Evolutionary conservation across 2,888 invertebrate species (phyloP), one percentile per base, ranked within the genome.

Genomic region (Actias luna): DNA sequence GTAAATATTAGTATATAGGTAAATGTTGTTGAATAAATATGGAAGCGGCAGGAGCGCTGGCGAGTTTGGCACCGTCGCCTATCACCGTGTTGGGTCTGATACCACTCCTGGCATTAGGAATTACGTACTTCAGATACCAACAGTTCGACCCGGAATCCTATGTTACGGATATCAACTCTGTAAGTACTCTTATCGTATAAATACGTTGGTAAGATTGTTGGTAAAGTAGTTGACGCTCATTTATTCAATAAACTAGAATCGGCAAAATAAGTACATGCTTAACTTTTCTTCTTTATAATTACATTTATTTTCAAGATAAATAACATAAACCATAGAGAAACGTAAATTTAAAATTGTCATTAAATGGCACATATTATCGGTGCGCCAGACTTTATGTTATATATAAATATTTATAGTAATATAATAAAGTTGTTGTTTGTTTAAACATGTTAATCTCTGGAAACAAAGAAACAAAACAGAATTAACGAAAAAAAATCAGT

Each of bases 131-230:
- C 93, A 94, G 95, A 79, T 97, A 97, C 92, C 94, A 95, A 83
- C 94, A 94, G 78, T 93, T 95, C 77, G 98, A 98, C 89, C 97
- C 97, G 66, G 98, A 98, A 87, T 95, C 95, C 33, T 95, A 95
- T 81, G 94, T 96, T 63, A 93, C 94, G 72, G 95, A 97, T 83
- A 94, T 95, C 65, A 93, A 93, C 85, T 91, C 94, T 92, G 97
- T 97, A 90, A 94, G 94, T 93, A 14, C n/a, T n/a, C 10, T 29
- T 2, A n/a, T 29, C 29, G 3, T 50, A 3, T 0, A 25, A 50
- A 50, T 50, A 50, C 12, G 2, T n/a, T n/a, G 10, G n/a, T n/a
- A 10, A 29, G 3, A 25, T 1, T 29, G n/a, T 29, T 4, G n/a
- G 18, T 42, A 27, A 55, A 55, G 5, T 10, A 14, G n/a, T 14